phyloP scores from a whole-genome alignment of 2,888 invertebrate genomes.

The Aleiodes testaceus region DNA sequence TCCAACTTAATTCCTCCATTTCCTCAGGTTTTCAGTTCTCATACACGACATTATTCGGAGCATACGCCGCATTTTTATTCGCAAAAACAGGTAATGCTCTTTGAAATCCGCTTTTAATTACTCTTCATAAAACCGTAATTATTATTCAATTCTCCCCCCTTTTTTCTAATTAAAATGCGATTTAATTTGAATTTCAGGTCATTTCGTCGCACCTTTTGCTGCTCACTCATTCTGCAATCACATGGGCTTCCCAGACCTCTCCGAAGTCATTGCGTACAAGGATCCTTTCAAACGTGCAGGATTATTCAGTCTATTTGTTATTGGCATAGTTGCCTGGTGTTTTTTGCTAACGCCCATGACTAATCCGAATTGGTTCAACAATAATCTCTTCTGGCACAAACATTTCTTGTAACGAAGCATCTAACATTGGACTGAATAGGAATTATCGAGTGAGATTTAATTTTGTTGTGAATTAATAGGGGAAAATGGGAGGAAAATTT shows the following conservation, averaged over 20 bases:
- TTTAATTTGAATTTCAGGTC: constrained; percentile 76
- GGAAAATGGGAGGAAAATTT: too few species aligned
- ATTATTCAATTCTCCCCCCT: too few species aligned
- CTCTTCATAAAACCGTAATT: too few species aligned
- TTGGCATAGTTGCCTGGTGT: constrained; percentile 87
- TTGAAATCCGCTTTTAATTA: too few species aligned
- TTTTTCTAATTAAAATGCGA: not conserved
- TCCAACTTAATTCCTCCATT: constrained; percentile 5
- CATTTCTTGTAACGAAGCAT: constrained; percentile 47
- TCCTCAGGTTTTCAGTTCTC: constrained; percentile 87
- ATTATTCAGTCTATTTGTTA: constrained; percentile 80
- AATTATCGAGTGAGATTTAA: too few species aligned
- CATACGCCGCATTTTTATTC: constrained; percentile 94
- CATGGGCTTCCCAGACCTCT: constrained; percentile 95
- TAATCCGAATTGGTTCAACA: constrained; percentile 79
- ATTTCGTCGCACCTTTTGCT: constrained; percentile 89
- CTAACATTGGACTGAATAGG: too few species aligned
- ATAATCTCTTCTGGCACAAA: constrained; percentile 77
- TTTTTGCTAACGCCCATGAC: constrained; percentile 85
- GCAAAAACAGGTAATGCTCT: constrained; percentile 81
- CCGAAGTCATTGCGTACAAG: constrained; percentile 79
- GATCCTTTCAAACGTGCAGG: constrained; percentile 77
- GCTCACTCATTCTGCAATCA: constrained; percentile 97
- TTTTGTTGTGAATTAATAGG: too few species aligned
- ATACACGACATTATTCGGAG: constrained; percentile 94